Evolutionary conservation across 2,113 vertebrate genomes (phyloP).

Genomic region (Sinocyclocheilus anshuiensis): DNA sequence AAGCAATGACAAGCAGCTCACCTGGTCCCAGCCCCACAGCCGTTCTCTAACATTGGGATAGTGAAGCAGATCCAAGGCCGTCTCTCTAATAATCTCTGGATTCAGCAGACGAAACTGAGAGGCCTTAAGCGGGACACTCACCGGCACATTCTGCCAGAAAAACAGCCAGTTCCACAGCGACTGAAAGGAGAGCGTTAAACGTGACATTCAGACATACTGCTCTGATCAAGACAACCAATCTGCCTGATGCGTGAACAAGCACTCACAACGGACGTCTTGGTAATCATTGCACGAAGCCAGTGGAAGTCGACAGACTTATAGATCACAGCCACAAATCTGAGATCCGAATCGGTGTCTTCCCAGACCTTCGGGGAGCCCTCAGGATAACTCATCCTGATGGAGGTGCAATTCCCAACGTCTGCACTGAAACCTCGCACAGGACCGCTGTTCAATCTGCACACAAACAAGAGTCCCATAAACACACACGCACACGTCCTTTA

Average conservation of each 20-base stretch:
- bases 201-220: background rate
- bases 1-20: slow-evolving; percentile 56
- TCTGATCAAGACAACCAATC: background rate
- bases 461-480: background rate
- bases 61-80: slow-evolving; percentile 84
- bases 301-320: slow-evolving; percentile 89
- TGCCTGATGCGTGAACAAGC: background rate
- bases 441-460: slow-evolving; percentile 87
- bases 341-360: slow-evolving; percentile 75
- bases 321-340: slow-evolving; percentile 86
- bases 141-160: slow-evolving; percentile 90
- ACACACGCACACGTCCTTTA: too few species aligned
- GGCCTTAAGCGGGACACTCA: slow-evolving; percentile 78
- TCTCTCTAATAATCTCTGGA: slow-evolving; percentile 85
- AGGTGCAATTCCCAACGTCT: slow-evolving; percentile 91
- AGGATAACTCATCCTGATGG: slow-evolving; percentile 92
- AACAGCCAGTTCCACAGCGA: slow-evolving; percentile 85
- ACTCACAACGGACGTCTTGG: slow-evolving; percentile 83
- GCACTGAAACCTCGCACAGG: slow-evolving; percentile 82
- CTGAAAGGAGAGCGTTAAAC: slow-evolving; percentile 65
- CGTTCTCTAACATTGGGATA: slow-evolving; percentile 77
- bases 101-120: slow-evolving; percentile 87
- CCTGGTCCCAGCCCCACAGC: slow-evolving; percentile 87
- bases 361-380: slow-evolving; percentile 85
- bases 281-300: slow-evolving; percentile 90